Conservation (phyloP, 2,888 invertebrate genomes). For the Erynnis tages region DNA sequence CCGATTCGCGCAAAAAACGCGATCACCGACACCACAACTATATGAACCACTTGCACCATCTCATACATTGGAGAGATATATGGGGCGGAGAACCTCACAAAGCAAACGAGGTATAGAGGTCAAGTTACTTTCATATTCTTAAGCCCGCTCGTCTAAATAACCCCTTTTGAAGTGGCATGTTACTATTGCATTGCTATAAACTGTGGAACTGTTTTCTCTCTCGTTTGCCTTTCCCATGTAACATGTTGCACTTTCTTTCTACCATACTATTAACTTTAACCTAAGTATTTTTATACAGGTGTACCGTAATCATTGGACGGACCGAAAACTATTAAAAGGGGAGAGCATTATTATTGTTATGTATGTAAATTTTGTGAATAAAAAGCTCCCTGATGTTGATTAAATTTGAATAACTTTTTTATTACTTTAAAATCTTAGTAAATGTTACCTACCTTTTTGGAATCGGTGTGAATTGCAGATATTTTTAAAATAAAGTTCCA, state of each 20-base stretch:
- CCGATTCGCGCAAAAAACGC: slow-evolving; percentile 71
- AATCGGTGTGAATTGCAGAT: too few relatives aligned
- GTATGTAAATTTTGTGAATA: too few relatives aligned
- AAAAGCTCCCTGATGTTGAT: too few relatives aligned
- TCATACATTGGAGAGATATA: slow-evolving; percentile 76
- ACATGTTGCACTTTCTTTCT: slow-evolving; percentile 7
- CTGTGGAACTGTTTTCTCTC: slow-evolving; percentile 5
- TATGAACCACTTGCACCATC: slow-evolving; percentile 71
- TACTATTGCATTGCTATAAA: slow-evolving; percentile 1
- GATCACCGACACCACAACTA: slow-evolving; percentile 66
- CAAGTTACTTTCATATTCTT: slow-evolving; percentile 14
- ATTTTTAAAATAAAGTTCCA: too few relatives aligned
- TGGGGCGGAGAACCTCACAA: slow-evolving; percentile 74
- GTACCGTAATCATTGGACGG: too few relatives aligned
- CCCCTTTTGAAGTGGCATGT: slow-evolving; percentile 14
- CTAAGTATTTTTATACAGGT: not conserved
- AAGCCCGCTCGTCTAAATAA: not conserved
- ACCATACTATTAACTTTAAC: not conserved
- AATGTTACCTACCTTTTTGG: too few relatives aligned
- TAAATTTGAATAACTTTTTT: too few relatives aligned
- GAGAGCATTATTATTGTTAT: too few relatives aligned
- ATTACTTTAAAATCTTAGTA: too few relatives aligned
- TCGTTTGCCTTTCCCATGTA: slow-evolving; percentile 7
- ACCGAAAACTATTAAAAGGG: too few relatives aligned
- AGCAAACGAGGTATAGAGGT: slow-evolving; percentile 64